These are phyloP conservation scores for Drosophila kikkawai DNA, from an alignment of 1,140 invertebrate genomes.

Conservation along the genomic window DNA sequence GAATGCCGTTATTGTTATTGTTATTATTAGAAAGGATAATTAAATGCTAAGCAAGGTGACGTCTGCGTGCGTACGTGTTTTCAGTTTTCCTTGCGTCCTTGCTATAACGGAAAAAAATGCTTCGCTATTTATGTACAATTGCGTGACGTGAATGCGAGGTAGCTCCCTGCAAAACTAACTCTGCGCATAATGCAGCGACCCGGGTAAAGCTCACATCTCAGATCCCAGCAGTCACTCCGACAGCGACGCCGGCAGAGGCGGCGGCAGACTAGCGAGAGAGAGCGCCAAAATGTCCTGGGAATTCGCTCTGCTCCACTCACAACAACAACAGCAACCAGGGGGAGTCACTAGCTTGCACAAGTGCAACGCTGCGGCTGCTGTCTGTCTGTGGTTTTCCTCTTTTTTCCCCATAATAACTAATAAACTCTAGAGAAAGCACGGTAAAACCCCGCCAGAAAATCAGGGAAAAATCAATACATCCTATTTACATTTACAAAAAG, in stretches of 20 bases:
- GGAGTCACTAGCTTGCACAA: constrained; percentile 17
- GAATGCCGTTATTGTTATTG: background rate
- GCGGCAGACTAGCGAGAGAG: constrained; percentile 7
- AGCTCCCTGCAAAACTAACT: constrained; percentile 81
- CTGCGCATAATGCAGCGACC: constrained; percentile 82
- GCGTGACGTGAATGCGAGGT: constrained; percentile 74
- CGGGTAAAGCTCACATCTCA: constrained; percentile 75
- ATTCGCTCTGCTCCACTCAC: constrained; percentile 17
- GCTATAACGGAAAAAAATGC: constrained; percentile 19
- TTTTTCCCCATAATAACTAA: constrained; percentile 18
- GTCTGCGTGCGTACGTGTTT: constrained; percentile 13
- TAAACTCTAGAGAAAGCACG: constrained; percentile 36
- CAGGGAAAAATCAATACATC: constrained; percentile 76
- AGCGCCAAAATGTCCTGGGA: constrained; percentile 34
- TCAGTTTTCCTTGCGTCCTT: constrained; percentile 7
- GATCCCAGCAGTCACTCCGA: constrained; percentile 21
- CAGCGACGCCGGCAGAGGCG: constrained; percentile 20
- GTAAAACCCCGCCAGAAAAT: constrained; percentile 32
- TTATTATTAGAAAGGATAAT: constrained; percentile 28
- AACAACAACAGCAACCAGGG: constrained; percentile 15
- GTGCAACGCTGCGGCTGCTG: constrained; percentile 48
- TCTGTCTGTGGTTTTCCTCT: constrained; percentile 12
- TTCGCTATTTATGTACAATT: constrained; percentile 31
- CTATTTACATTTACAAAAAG: constrained; percentile 61
- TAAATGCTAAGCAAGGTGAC: constrained; percentile 20